Base-by-base conservation (phyloP, 2,797 vertebrate genomes). In the Channa striata region DNA sequence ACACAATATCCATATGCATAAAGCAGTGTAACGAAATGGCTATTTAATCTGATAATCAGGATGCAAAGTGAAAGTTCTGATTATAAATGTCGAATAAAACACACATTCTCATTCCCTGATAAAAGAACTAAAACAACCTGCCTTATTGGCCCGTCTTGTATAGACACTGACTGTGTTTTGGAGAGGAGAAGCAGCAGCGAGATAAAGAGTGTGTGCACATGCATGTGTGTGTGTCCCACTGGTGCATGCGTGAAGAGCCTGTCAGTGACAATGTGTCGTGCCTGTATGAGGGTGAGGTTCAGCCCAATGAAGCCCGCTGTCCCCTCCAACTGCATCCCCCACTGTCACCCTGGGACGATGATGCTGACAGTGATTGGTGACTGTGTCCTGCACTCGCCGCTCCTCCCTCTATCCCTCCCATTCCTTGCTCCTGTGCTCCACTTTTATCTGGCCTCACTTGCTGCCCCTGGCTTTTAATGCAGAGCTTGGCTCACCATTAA, bases 301-400 rank as follows among this genome's bases (percentile, higher is more conserved):
- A 82, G 82, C 77, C 83, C 83, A 80, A 79, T 85, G 86, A 89
- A 73, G 83, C 83, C 65, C 10, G 47, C 69, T 80, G 80, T 88
- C 87, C 86, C 86, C 76, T 78, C 81, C 72, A 75, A 85, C 53
- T 64, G 74, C 63, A 0, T 66, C 68, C 87, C 82, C 76, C 85
- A 51, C 78, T 81, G 87, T 90, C 90, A 89, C 89, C 87, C 76
- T 65, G 88, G 91, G 89, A 90, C 86, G 72, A 67, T 50, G 77
- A 83, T 68, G 82, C 82, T 91, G 92, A 93, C 93, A 93, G 86
- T 92, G 93, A 94, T 92, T 81, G 89, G 91, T 92, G 87, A 84
- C 88, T 88, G 75, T 88, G 89, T 89, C 87, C 91, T 82, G 81
- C 78, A 54, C 83, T 88, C 72, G 72, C 68, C 76, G 78, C 64